Evolutionary conservation across 64 coral and sea anemone genomes (phyloP).

Genomic region (Pocillopora damicornis): DNA sequence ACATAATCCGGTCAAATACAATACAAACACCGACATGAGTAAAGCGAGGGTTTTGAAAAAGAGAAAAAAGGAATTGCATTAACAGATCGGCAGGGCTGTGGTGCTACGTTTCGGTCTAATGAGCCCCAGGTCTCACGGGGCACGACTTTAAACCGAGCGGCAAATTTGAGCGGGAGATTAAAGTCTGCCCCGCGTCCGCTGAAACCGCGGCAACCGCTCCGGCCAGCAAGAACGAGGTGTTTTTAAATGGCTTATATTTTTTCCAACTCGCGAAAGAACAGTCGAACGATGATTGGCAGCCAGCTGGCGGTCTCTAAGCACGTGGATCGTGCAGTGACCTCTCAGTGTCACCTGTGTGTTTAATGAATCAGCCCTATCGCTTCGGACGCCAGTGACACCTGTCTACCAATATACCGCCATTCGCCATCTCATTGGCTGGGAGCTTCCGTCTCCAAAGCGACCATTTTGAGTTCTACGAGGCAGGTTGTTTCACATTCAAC

Average conservation of each 20-base stretch:
- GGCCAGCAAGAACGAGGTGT: conserved; percentile 67
- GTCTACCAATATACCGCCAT: conserved; percentile 38
- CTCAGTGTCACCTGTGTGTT: conserved; percentile 81
- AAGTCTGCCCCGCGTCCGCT: not conserved
- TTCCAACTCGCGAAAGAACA: conserved; percentile 48
- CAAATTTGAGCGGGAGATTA: conserved; percentile 13
- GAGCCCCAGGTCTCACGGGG: not conserved
- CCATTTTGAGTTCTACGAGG: conserved; percentile 51
- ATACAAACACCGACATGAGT: conserved; percentile 62
- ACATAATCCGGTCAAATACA: conserved; percentile 74
- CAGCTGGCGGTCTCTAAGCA: conserved; percentile 85
- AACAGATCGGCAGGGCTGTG: conserved; percentile 52
- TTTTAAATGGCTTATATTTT: conserved; percentile 20
- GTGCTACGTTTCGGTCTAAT: conserved; percentile 6
- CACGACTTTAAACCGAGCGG: not conserved
- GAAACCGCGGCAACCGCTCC: conserved; percentile 88
- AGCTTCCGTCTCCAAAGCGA: conserved; percentile 75
- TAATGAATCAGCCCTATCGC: conserved; percentile 81
- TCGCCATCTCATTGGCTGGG: conserved; percentile 66
- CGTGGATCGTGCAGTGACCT: conserved; percentile 80
- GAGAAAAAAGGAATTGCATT: conserved; percentile 62
- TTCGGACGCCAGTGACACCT: conserved; percentile 67
- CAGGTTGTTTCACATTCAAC: conserved; percentile 90
- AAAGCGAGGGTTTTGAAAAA: conserved; percentile 74
- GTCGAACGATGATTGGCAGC: conserved; percentile 74